Conservation (phyloP, 2,113 vertebrate genomes). For the Xenopus laevis region DNA sequence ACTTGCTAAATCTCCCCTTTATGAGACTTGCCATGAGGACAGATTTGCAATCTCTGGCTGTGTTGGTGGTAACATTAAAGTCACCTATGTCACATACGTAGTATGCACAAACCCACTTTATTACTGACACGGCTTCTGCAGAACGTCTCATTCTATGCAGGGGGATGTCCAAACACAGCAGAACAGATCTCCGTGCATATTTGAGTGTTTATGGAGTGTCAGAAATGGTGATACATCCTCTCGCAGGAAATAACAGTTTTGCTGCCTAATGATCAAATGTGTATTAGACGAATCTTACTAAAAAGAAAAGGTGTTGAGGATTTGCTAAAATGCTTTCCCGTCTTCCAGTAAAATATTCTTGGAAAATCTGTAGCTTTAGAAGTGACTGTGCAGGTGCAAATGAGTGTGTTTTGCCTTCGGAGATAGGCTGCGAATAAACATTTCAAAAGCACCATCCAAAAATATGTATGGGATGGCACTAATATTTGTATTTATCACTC, state of each 20-base stretch:
- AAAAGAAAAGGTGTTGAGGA: constrained; percentile 11
- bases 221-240: constrained; percentile 25
- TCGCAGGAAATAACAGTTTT: constrained; percentile 20
- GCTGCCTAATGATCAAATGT: constrained; percentile 23
- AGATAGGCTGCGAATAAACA: background rate
- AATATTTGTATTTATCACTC: too few relatives aligned
- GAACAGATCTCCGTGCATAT: constrained; percentile 11
- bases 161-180: constrained; percentile 3
- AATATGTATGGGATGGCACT: background rate
- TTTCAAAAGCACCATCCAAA: background rate
- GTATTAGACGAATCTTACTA: constrained; percentile 14
- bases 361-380: background rate
- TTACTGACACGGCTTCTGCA: background rate
- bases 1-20: too few relatives aligned
- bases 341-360: background rate
- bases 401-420: background rate
- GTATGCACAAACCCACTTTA: background rate
- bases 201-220: constrained; percentile 30
- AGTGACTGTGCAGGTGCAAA: background rate
- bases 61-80: background rate
- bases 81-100: constrained; percentile 3
- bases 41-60: constrained; percentile 7
- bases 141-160: background rate
- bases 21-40: background rate
- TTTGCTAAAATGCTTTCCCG: constrained; percentile 1